Conservation (phyloP, 2,888 invertebrate genomes). For the Mylabris sibirica region DNA sequence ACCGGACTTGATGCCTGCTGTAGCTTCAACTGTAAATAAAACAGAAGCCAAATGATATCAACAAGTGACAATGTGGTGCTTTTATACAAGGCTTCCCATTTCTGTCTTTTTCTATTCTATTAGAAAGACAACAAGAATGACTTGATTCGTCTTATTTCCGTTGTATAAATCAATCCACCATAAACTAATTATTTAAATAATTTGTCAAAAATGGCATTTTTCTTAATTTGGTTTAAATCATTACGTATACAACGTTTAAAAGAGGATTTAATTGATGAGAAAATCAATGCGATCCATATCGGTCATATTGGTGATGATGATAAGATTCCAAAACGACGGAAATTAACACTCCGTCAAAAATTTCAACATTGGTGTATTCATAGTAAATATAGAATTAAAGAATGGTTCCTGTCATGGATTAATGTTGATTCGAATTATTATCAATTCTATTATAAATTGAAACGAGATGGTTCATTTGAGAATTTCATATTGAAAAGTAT, state of each 20-base stretch:
- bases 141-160: not conserved
- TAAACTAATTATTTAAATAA: not conserved
- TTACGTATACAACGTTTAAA: constrained; percentile 63
- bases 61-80: constrained; percentile 57
- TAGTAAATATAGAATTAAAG: constrained; percentile 58
- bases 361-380: constrained; percentile 62
- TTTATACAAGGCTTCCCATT: constrained; percentile 59
- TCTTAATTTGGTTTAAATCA: constrained; percentile 67
- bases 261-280: constrained; percentile 66
- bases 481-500: constrained; percentile 71
- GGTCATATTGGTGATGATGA: constrained; percentile 56
- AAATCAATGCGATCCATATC: constrained; percentile 64
- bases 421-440: constrained; percentile 51
- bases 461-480: constrained; percentile 65
- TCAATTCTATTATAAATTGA: constrained; percentile 58
- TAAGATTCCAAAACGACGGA: constrained; percentile 51
- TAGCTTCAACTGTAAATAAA: constrained; percentile 39
- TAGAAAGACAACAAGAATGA: constrained; percentile 23
- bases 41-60: constrained; percentile 60
- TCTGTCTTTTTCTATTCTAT: constrained; percentile 38
- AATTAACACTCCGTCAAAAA: constrained; percentile 62
- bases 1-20: not conserved
- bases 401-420: constrained; percentile 51
- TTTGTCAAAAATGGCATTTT: constrained; percentile 63
- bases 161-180: constrained; percentile 19